These are phyloP conservation scores for Nomada ruficornis DNA, from an alignment of 2,888 invertebrate genomes.

Conservation along the genomic window DNA sequence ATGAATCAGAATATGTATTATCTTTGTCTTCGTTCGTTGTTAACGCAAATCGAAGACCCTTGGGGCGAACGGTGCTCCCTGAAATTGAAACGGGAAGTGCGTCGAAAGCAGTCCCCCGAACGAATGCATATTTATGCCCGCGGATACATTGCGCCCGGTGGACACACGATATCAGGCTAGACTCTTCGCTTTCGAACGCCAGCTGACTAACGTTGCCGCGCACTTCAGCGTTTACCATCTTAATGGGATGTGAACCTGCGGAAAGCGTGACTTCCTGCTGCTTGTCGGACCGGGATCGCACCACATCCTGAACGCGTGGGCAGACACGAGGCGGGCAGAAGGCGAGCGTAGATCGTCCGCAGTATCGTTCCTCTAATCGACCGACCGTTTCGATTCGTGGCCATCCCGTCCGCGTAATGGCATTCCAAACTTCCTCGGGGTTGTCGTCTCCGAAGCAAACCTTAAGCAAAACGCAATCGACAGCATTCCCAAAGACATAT, in stretches of 20 bases:
- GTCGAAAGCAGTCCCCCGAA: background rate
- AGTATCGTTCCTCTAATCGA: background rate
- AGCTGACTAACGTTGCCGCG: slow-evolving; percentile 14
- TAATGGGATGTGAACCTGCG: slow-evolving; percentile 11
- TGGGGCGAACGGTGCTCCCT: background rate
- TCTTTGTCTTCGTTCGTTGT: too few species aligned
- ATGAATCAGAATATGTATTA: too few species aligned
- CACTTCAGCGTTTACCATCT: background rate
- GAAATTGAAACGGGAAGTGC: background rate
- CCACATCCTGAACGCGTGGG: slow-evolving; percentile 32
- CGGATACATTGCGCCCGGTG: slow-evolving; percentile 3
- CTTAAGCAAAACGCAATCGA: background rate
- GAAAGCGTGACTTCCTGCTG: slow-evolving; percentile 42
- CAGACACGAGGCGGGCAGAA: background rate
- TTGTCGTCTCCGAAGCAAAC: background rate
- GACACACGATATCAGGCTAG: slow-evolving; percentile 26
- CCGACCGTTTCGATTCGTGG: background rate
- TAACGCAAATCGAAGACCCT: background rate
- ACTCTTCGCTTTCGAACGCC: background rate
- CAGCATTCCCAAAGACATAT: background rate
- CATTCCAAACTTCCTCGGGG: background rate
- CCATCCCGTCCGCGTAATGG: background rate
- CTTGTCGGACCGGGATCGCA: background rate
- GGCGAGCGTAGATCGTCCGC: background rate
- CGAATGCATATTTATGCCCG: background rate